Evolutionary conservation across 2,888 invertebrate genomes (phyloP).

Genomic region (Tromatobia lineatoria): DNA sequence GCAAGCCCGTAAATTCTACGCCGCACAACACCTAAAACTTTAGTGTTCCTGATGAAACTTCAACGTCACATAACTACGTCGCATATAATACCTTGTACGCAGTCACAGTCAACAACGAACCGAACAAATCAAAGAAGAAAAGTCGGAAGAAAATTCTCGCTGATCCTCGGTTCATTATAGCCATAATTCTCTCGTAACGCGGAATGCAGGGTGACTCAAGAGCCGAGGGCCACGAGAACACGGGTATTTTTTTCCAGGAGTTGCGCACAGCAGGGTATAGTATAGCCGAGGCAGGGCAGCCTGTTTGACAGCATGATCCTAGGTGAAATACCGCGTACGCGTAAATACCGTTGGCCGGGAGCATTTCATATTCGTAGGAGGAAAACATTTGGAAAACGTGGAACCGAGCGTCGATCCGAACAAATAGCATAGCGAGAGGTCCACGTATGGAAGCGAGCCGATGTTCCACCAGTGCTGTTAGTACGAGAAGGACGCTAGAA

Average conservation of each 20-base stretch:
- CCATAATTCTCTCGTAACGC: constrained; percentile 34
- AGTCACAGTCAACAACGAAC: neutral
- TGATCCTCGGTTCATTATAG: constrained; percentile 11
- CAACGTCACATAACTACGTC: constrained; percentile 7
- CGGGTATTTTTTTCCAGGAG: neutral
- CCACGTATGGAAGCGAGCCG: constrained; percentile 27
- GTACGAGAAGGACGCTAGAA: constrained; percentile 26
- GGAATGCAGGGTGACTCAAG: constrained; percentile 10
- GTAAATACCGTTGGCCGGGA: constrained; percentile 55
- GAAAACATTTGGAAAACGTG: constrained; percentile 64
- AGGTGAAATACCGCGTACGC: constrained; percentile 57
- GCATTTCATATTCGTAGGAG: constrained; percentile 63
- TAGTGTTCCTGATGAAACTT: constrained; percentile 4
- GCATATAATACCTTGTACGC: neutral
- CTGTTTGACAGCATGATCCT: constrained; percentile 61
- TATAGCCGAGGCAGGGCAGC: constrained; percentile 7
- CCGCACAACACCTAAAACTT: neutral
- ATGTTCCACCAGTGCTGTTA: neutral
- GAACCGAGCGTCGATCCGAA: constrained; percentile 32
- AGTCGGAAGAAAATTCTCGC: constrained; percentile 26
- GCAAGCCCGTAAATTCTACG: neutral
- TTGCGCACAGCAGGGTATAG: constrained; percentile 21
- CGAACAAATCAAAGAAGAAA: constrained; percentile 30
- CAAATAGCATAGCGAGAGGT: constrained; percentile 38
- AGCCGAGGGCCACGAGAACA: constrained; percentile 11